These are phyloP conservation scores for Cabera pusaria DNA, from an alignment of 2,888 invertebrate species.

Conservation along the genomic window DNA sequence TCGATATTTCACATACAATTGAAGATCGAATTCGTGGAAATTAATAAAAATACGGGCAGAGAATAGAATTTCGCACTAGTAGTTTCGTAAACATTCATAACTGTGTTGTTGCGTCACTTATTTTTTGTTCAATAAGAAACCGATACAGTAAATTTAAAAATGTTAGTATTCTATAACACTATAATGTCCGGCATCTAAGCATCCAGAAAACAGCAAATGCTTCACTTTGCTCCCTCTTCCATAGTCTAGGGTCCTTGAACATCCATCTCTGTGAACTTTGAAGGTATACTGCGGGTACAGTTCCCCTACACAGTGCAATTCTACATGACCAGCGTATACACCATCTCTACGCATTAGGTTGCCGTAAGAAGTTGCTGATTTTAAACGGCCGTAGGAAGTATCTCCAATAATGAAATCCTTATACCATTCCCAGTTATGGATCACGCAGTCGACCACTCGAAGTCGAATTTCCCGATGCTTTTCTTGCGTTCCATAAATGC, in stretches of 20 bases:
- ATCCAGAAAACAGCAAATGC: slow-evolving; percentile 70
- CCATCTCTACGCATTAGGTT: slow-evolving; percentile 65
- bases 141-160: too few species aligned
- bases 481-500: slow-evolving; percentile 64
- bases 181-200: slow-evolving; percentile 69
- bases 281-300: slow-evolving; percentile 62
- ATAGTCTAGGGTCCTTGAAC: slow-evolving; percentile 61
- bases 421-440: slow-evolving; percentile 62
- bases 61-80: too few species aligned
- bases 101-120: too few species aligned
- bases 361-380: slow-evolving; percentile 49
- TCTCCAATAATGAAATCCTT: slow-evolving; percentile 73
- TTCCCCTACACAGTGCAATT: slow-evolving; percentile 65
- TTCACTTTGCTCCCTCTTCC: slow-evolving; percentile 57
- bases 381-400: slow-evolving; percentile 57
- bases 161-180: slow-evolving; percentile 65
- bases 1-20: too few species aligned
- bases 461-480: slow-evolving; percentile 62
- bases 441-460: slow-evolving; percentile 59
- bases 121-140: too few species aligned
- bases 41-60: too few species aligned
- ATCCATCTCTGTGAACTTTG: slow-evolving; percentile 59
- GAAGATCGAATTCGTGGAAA: too few species aligned
- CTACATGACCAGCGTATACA: slow-evolving; percentile 71
- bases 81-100: too few species aligned